Evolutionary conservation across 1,140 invertebrate species (phyloP).

Genomic region (Solen grandis): DNA sequence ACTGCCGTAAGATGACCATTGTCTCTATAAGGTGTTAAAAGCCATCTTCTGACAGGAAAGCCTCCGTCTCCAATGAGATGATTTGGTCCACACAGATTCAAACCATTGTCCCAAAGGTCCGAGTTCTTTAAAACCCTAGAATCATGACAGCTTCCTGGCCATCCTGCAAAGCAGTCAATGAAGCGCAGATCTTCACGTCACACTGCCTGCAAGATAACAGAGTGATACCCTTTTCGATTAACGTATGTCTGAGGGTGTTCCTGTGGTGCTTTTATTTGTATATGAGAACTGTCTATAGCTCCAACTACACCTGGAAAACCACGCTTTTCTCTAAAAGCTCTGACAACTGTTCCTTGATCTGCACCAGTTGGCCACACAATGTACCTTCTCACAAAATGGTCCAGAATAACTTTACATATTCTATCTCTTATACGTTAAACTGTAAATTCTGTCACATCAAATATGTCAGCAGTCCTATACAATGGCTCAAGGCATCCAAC

Average conservation of each 20-base stretch:
- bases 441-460: constrained; percentile 16
- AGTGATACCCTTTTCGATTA: constrained; percentile 43
- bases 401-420: constrained; percentile 21
- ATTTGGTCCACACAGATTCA: too few relatives aligned
- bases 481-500: constrained; percentile 12
- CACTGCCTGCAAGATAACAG: constrained; percentile 46
- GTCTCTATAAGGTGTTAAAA: too few relatives aligned
- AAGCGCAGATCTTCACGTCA: constrained; percentile 32
- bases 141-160: constrained; percentile 28
- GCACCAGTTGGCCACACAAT: constrained; percentile 1
- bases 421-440: not conserved
- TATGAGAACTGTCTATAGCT: constrained; percentile 43
- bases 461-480: not conserved
- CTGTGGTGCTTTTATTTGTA: constrained; percentile 2
- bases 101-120: too few relatives aligned
- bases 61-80: too few relatives aligned
- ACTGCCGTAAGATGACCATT: too few relatives aligned
- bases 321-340: not conserved
- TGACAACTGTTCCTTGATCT: not conserved
- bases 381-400: constrained; percentile 10
- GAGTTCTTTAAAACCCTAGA: constrained; percentile 10
- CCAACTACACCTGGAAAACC: constrained; percentile 48
- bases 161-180: constrained; percentile 30
- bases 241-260: constrained; percentile 3
- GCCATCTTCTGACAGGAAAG: too few relatives aligned